Conservation (phyloP, 2,797 vertebrate genomes). For the Semotilus atromaculatus region DNA sequence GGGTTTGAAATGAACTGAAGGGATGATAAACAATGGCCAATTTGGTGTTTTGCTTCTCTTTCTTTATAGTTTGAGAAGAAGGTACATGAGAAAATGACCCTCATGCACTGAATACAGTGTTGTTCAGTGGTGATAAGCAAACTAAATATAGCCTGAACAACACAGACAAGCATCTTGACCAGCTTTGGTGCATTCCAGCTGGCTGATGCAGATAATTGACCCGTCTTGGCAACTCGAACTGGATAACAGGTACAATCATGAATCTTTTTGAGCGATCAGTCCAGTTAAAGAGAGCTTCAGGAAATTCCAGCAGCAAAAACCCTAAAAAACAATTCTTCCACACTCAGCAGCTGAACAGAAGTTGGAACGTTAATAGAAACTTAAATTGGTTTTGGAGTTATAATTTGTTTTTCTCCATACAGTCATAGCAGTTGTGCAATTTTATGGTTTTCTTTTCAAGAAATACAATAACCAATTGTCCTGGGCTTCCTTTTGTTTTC, state of each 20-base stretch:
- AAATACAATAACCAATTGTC: neutral
- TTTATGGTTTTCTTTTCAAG: slow-evolving; percentile 7
- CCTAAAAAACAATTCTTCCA: neutral
- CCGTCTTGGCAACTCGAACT: neutral
- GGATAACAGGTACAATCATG: slow-evolving; percentile 27
- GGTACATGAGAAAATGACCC: neutral
- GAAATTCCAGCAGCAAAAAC: neutral
- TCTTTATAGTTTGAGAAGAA: neutral
- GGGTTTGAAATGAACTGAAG: neutral
- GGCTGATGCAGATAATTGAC: slow-evolving; percentile 39
- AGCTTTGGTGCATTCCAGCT: slow-evolving; percentile 19
- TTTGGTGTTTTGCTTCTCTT: neutral
- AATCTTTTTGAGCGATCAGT: neutral
- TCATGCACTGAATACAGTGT: neutral
- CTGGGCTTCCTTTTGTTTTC: neutral
- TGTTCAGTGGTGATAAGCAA: slow-evolving; percentile 15
- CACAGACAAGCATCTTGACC: slow-evolving; percentile 28
- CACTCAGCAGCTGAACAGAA: neutral
- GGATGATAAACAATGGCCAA: neutral
- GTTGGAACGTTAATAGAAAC: slow-evolving; percentile 21
- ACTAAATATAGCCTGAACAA: slow-evolving; percentile 23
- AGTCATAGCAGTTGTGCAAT: slow-evolving; percentile 2
- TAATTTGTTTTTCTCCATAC: slow-evolving; percentile 32
- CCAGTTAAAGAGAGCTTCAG: slow-evolving; percentile 1
- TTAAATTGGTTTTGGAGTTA: slow-evolving; percentile 35